phyloP scores from a whole-genome alignment of 2,888 invertebrate genomes.

The Drosophila hamatofila region DNA sequence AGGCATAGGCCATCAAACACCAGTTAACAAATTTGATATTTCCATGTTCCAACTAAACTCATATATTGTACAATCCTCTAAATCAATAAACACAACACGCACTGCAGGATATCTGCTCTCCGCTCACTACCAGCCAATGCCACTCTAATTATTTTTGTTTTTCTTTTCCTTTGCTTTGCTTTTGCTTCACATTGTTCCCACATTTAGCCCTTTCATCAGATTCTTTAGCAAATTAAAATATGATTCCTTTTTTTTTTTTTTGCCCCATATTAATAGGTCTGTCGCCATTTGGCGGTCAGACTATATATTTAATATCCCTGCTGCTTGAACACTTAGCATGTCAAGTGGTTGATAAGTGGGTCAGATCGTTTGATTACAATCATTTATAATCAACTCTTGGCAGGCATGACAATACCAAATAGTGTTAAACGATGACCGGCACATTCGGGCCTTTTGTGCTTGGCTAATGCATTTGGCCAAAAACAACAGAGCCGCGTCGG shows the following conservation, averaged over 20 bases:
- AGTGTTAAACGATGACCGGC: slow-evolving; percentile 41
- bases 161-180: not conserved
- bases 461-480: slow-evolving; percentile 6
- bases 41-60: too few relatives aligned
- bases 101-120: not conserved
- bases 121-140: not conserved
- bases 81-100: not conserved
- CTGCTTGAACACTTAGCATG: not conserved
- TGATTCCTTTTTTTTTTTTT: not conserved
- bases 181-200: too few relatives aligned
- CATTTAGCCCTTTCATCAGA: not conserved
- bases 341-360: slow-evolving; percentile 16
- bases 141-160: not conserved
- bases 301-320: not conserved
- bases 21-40: too few relatives aligned
- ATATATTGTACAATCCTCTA: too few relatives aligned
- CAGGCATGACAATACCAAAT: slow-evolving; percentile 34
- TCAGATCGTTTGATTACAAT: slow-evolving; percentile 9
- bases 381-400: slow-evolving; percentile 34
- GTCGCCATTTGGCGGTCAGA: not conserved
- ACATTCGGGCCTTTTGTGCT: not conserved
- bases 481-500: not conserved
- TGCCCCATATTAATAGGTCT: not conserved
- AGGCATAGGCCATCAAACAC: too few relatives aligned
- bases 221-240: slow-evolving; percentile 9